A percentile compares a stretch with the other conserved stretches of the same genome.
phyloP scores from a whole-genome alignment of 2,888 invertebrate species.

The Amblyteles armatorius region DNA sequence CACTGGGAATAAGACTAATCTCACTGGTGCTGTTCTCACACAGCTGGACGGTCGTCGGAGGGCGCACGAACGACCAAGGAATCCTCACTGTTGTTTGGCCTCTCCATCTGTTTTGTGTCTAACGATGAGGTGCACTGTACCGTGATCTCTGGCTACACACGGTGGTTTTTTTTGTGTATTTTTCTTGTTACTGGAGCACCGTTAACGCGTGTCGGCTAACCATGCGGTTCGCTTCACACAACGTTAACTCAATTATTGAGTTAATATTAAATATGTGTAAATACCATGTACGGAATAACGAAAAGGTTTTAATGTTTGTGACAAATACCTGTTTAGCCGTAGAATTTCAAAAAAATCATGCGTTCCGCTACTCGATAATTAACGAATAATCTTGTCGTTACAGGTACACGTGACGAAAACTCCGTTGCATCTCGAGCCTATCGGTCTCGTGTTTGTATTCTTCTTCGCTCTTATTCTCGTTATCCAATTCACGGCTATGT shows the following conservation, averaged over 20 bases:
- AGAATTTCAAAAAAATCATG: conserved; percentile 4
- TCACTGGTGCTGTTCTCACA: conserved; percentile 67
- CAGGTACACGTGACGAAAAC: conserved; percentile 95
- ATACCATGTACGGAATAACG: conserved; percentile 55
- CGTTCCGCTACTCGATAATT: conserved; percentile 31
- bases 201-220: conserved; percentile 50
- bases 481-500: conserved; percentile 98
- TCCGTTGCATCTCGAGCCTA: conserved; percentile 97
- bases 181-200: conserved; percentile 31
- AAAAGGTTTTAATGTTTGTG: conserved; percentile 44
- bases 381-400: conserved; percentile 73
- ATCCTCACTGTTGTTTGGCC: conserved; percentile 62
- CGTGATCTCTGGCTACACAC: conserved; percentile 55
- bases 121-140: conserved; percentile 76
- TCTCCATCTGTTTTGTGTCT: conserved; percentile 71
- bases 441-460: conserved; percentile 98
- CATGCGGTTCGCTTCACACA: conserved; percentile 37
- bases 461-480: conserved; percentile 98
- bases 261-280: conserved; percentile 55
- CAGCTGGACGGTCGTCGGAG: conserved; percentile 59
- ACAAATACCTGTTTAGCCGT: conserved; percentile 56
- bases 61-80: conserved; percentile 59
- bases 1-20: conserved; percentile 66
- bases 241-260: conserved; percentile 42
- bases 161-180: conserved; percentile 66